Base-by-base conservation (phyloP, 2,797 vertebrate species). In the Lepus townsendii region DNA sequence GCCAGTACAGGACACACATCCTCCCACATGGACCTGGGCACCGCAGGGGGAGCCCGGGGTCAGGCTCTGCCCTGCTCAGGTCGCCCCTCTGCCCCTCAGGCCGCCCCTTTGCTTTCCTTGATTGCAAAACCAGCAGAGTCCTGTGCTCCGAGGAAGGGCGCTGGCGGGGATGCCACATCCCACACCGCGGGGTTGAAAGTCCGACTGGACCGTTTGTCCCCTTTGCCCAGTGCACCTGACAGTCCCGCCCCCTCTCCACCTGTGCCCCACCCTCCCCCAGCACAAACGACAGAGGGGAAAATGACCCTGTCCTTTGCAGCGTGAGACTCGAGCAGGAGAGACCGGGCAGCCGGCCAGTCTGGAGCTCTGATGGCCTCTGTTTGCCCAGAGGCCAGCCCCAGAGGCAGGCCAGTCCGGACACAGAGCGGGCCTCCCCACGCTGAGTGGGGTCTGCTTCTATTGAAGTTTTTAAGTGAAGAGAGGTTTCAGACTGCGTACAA, bases 11-110 rank as follows among this genome's bases (percentile, higher is more conserved):
- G 42, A 89, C 2, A 3, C 66, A 50, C 20, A 82, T 38, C 77
- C 26, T 2, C 0, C 1, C 0, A 24, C 38, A 62, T 5, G 27
- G 3, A 35, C 30, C 78, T 32, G 17, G 54, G 50, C 2, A 24
- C 1, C 0, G 35, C 0, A 22, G 3, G 19, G 62, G 26, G 17
- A 0, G 0, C 77, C 6, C 0, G 19, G 32, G 3, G 42, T 10
- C 62, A 35, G 10, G 12, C 77, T n/a, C 6, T 10, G 14, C 1
- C n/a, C 35, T 7, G 16, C 38, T 38, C 38, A 38, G 38, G 38
- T 38, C 38, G 5, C 38, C 38, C 38, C 38, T 38, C 38, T 38
- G 38, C 1, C 38, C 38, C 22, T 19, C 66, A 0, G 4, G 52
- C 14, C 6, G 30, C 42, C 71, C 32, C 4, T 32, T 3, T 13